phyloP scores from a whole-genome alignment of 2,888 invertebrate genomes.

The Psylliodes chrysocephalus region DNA sequence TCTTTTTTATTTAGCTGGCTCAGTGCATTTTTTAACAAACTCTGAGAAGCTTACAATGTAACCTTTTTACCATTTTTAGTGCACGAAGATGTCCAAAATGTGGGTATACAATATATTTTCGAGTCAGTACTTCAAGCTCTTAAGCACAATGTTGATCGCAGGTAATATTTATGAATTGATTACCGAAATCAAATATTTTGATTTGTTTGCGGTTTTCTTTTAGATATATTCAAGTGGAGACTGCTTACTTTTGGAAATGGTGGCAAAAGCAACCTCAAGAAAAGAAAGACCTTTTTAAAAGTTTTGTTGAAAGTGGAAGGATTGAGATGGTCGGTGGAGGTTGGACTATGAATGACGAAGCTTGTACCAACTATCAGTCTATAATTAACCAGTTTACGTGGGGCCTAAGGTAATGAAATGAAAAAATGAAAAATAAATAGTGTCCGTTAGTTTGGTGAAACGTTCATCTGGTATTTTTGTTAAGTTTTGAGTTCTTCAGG shows the following conservation, averaged over 20 bases:
- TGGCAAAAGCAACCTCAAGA: conserved; percentile 74
- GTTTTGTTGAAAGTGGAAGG: conserved; percentile 70
- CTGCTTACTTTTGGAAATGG: conserved; percentile 84
- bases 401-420: conserved; percentile 69
- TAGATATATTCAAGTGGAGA: conserved; percentile 84
- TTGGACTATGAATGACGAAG: conserved; percentile 73
- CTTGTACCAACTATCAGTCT: conserved; percentile 75
- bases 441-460: no score
- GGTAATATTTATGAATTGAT: no score
- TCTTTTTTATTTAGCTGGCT: no score
- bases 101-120: conserved; percentile 89
- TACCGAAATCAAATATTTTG: no score
- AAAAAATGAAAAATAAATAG: no score
- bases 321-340: conserved; percentile 72
- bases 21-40: no score
- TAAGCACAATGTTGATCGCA: conserved; percentile 72
- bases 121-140: conserved; percentile 83
- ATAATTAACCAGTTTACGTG: conserved; percentile 77
- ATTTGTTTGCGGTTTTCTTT: no score
- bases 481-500: no score
- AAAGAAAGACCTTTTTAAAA: conserved; percentile 67
- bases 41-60: no score
- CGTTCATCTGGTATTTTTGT: no score
- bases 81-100: conserved; percentile 73
- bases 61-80: no score